Conservation (phyloP, 2,888 invertebrate genomes). For the Caenorhabditis panamensis region DNA sequence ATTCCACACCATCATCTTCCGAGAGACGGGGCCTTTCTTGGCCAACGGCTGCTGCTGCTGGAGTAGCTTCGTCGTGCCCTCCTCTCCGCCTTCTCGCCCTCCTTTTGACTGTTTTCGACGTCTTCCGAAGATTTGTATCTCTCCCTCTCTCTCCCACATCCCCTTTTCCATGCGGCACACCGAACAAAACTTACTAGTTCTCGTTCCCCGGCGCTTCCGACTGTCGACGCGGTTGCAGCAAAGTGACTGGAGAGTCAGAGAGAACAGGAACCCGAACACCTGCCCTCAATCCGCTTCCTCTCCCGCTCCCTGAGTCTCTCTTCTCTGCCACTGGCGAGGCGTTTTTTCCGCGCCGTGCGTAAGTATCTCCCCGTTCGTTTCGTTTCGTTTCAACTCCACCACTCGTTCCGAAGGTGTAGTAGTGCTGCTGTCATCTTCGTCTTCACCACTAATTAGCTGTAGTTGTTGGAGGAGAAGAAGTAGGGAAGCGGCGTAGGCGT, state of each 20-base stretch:
- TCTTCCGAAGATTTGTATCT: conserved; percentile 21
- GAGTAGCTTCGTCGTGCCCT: conserved; percentile 32
- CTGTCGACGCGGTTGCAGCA: neutral
- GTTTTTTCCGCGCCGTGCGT: neutral
- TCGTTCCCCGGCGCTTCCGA: neutral
- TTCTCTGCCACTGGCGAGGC: neutral
- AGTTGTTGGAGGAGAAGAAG: neutral
- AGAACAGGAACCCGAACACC: neutral
- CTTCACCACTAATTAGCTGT: neutral
- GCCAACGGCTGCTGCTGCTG: conserved; percentile 42
- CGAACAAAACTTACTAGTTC: conserved; percentile 18
- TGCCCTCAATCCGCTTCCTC: conserved; percentile 3
- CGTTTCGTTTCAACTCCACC: conserved; percentile 4
- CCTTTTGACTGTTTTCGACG: conserved; percentile 25
- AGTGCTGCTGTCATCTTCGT: neutral
- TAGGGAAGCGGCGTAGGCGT: neutral
- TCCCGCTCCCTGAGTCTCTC: conserved; percentile 30
- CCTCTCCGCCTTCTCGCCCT: conserved; percentile 27
- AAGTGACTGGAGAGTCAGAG: no score
- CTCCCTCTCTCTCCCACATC: neutral
- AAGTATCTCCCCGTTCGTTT: conserved; percentile 15
- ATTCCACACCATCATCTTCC: conserved; percentile 56
- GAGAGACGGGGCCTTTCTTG: conserved; percentile 57
- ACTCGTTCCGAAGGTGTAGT: no score
- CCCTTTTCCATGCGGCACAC: neutral